Evolutionary conservation across 2,113 vertebrate species (phyloP), one percentile per base, ranked within the genome.

Genomic region (Urocolius indicus): DNA sequence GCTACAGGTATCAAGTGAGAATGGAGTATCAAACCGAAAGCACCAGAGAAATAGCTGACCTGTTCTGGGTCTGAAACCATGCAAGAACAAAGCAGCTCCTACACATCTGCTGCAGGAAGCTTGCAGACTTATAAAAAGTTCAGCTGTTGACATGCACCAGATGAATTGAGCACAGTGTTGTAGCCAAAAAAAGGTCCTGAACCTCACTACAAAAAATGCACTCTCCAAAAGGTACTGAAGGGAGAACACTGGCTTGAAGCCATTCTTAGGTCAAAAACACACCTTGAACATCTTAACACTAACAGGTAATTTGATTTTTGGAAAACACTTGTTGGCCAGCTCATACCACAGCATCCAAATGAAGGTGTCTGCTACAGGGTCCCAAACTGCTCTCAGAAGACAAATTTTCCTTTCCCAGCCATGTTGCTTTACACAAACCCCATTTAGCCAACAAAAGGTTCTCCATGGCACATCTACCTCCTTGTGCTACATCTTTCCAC

Each of bases 21-120:
- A 45, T 0, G 0, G 74, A 59, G 81, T 23, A 26, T 20, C 87
- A 36, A 29, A 71, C 4, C 0, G 2, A 85, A 67, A 67, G 30
- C 49, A 41, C 4, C 1, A 7, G 30, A 41, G 24, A 27, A 43
- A 38, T 0, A 58, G 12, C 19, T 0, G 2, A 27, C 1, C 36
- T 3, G 75, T 22, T 13, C 36, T 6, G 72, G 23, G 55, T 19
- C 65, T 58, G 43, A 24, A 26, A 54, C 8, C 5, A 0, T 4
- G 8, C 24, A 16, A 63, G 52, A 14, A 16, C 81, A 34, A 48
- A 34, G 7, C 43, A 54, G 66, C 46, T 55, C 45, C 27, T 6
- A 3, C 0, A 2, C 32, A 51, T 13, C 45, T 51, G 82, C 90
- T 77, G 66, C 61, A 75, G 84, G 69, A 59, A 55, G 10, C 4